Evolutionary conservation across 2,797 vertebrate species (phyloP).

Genomic region (Lepus townsendii): DNA sequence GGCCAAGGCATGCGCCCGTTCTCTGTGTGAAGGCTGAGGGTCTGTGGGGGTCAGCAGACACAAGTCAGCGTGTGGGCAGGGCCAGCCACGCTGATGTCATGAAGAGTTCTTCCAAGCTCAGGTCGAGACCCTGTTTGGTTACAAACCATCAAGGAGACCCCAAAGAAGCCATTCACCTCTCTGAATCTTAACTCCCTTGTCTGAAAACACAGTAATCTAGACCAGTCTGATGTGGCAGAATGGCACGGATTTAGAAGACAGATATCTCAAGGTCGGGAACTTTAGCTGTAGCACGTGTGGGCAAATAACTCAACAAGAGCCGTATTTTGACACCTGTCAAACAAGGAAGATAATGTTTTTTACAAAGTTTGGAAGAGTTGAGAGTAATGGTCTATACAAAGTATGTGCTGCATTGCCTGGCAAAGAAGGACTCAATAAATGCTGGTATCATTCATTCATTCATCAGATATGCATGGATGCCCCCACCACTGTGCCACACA

Average conservation of each 20-base stretch:
- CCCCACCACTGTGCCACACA: not conserved
- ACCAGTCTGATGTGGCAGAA: not conserved
- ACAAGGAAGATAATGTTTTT: not conserved
- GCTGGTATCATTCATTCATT: not conserved
- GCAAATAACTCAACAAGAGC: not conserved
- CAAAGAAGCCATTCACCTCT: not conserved
- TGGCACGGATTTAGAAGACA: not conserved
- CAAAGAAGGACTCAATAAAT: not conserved
- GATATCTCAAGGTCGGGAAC: not conserved
- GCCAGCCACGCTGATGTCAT: not conserved
- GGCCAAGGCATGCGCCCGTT: not conserved
- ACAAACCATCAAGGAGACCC: not conserved
- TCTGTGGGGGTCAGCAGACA: not conserved
- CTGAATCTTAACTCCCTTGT: not conserved
- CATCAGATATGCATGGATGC: not conserved
- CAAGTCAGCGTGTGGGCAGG: no score
- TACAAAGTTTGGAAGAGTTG: constrained; percentile 27
- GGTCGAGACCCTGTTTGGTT: not conserved
- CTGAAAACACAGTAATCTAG: not conserved
- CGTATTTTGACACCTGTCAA: constrained; percentile 52
- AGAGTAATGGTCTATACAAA: not conserved
- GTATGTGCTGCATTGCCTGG: not conserved
- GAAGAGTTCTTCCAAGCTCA: not conserved
- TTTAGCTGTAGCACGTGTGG: not conserved
- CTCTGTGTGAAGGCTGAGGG: accelerated